Base-by-base conservation (phyloP, 2,888 invertebrate species). In the Noctua fimbriata region DNA sequence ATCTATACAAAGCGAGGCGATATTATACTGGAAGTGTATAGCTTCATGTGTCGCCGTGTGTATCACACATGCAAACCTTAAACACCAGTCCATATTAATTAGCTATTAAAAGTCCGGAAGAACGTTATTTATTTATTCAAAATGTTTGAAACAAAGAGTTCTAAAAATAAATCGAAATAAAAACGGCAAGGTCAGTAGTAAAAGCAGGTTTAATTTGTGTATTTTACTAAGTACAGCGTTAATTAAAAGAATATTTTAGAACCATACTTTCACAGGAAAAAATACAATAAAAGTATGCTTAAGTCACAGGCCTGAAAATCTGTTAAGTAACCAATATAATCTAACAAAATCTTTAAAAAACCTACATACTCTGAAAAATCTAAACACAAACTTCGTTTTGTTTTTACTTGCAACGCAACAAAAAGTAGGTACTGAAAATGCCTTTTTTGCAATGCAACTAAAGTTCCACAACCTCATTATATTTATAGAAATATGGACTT, bases 31-130 rank as follows among this genome's bases (percentile, higher is more conserved):
- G 44, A 44, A 44, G 7, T 44, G 44, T 10, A 10, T 44, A 9
- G 44, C 44, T 9, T 44, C 0, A 44, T 44, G 10, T 44, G 44
- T 10, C 44, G 44, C 44, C 44, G 9, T 44, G 44, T 44, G 44
- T 44, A 71, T 81, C 18, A 81, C n/a, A 70, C 0, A 32, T 71
- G 4, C 14, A 28, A 41, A 60, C 28, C 10, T 28, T 41, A 12
- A 60, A 72, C 18, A 58, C 14, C 7, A 52, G n/a, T 12, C 21
- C 60, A 73, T 12, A 63, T n/a, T 63, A 82, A 75, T 82, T 74
- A 82, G 32, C 21, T 63, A 24, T 41, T 52, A 75, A 21, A 9
- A 82, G 2, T 74, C 41, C 82, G 75, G 82, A 82, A 79, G 12
- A 32, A 32, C 24, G 3, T 58, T 52, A 63, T 63, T 60, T 74